These are phyloP conservation scores for Scaptomyza parva DNA, from an alignment of 2,888 invertebrate genomes.

Conservation along the genomic window DNA sequence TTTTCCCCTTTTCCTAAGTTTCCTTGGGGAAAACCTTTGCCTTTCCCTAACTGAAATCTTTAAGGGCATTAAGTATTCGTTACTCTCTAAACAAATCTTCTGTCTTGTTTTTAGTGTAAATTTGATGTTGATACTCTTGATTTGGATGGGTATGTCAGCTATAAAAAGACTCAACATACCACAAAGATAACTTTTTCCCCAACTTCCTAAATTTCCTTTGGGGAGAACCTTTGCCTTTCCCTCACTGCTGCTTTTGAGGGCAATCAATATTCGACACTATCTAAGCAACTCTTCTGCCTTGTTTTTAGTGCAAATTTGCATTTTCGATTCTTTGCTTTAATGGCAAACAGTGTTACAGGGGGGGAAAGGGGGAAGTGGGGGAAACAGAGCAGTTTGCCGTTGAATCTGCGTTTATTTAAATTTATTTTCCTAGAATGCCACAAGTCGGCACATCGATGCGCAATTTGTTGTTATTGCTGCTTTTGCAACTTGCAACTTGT, in stretches of 20 bases:
- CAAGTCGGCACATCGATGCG: slow-evolving; percentile 78
- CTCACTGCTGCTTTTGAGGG: not conserved
- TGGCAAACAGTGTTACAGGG: not conserved
- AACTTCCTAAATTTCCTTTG: no score
- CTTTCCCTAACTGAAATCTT: not conserved
- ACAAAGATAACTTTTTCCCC: no score
- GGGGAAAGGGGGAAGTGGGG: not conserved
- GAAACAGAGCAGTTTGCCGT: slow-evolving; percentile 18
- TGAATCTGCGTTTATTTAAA: slow-evolving; percentile 74
- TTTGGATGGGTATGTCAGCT: no score
- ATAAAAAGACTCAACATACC: no score
- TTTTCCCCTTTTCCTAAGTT: no score
- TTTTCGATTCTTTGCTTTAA: slow-evolving; percentile 53
- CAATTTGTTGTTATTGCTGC: slow-evolving; percentile 70
- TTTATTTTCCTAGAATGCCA: slow-evolving; percentile 79
- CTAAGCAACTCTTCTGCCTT: slow-evolving; percentile 21
- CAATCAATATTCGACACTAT: not conserved
- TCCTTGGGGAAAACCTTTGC: not conserved
- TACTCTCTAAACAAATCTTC: not conserved
- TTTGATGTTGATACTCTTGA: no score
- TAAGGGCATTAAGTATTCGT: not conserved
- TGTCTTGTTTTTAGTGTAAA: slow-evolving; percentile 60
- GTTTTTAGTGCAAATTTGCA: slow-evolving; percentile 69
- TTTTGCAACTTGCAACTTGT: slow-evolving; percentile 25
- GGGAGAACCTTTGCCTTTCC: no score